These are phyloP conservation scores for Ischnura elegans DNA, from an alignment of 2,888 invertebrate species.

Conservation along the genomic window DNA sequence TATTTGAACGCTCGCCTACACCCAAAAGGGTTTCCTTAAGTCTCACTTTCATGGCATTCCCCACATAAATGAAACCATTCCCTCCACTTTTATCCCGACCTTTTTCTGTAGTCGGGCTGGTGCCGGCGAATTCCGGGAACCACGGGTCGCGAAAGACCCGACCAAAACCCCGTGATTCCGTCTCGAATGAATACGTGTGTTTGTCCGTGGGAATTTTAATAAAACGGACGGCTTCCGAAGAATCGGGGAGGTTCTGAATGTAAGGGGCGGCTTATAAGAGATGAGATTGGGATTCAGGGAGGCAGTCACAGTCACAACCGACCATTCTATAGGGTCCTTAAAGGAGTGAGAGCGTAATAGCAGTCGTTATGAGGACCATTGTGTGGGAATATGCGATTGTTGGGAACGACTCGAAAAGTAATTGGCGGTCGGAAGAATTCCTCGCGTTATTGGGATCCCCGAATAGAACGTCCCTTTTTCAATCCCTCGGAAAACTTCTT, in stretches of 20 bases:
- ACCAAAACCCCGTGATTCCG: conserved; percentile 1
- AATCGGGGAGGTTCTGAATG: background rate
- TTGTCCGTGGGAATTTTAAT: conserved; percentile 31
- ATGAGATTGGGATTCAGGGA: background rate
- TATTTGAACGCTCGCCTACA: background rate
- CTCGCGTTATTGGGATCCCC: background rate
- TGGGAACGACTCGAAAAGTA: background rate
- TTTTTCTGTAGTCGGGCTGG: background rate
- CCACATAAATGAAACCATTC: background rate
- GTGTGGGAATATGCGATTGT: conserved; percentile 38
- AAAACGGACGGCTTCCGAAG: conserved; percentile 33
- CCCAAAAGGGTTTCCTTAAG: conserved; percentile 16
- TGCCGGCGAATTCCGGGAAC: background rate
- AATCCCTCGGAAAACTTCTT: background rate
- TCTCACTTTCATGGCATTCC: background rate
- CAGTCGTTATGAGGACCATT: conserved; percentile 33
- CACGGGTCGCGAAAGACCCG: background rate
- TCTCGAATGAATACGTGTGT: background rate
- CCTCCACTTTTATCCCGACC: background rate
- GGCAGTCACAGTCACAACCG: conserved; percentile 5
- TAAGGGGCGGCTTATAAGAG: background rate
- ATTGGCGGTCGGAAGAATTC: conserved; percentile 13
- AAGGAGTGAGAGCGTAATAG: background rate
- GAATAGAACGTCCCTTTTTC: no score
- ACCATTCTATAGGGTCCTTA: background rate